These are phyloP conservation scores for Donacobius atricapilla DNA, from an alignment of 2,113 vertebrate genomes.

Conservation along the genomic window DNA sequence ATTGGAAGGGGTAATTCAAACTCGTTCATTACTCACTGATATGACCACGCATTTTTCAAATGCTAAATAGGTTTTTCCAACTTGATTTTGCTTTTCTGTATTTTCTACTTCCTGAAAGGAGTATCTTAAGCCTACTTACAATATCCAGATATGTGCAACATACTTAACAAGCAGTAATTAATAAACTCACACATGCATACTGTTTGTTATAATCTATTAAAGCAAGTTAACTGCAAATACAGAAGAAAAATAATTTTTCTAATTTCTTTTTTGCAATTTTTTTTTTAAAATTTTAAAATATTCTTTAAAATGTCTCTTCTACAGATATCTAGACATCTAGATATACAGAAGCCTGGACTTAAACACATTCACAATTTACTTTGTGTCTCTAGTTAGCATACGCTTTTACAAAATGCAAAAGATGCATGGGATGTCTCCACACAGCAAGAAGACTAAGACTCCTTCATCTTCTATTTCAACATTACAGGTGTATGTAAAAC, in stretches of 20 bases:
- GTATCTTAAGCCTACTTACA: not conserved
- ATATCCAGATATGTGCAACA: not conserved
- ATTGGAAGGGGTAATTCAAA: not conserved
- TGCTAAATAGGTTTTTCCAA: not conserved
- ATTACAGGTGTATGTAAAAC: not conserved
- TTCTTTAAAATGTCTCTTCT: not conserved
- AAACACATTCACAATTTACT: not conserved
- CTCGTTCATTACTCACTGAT: not conserved
- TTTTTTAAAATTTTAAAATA: not conserved
- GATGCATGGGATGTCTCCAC: not conserved
- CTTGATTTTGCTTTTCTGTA: not conserved
- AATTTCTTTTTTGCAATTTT: not conserved
- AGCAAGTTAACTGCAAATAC: not conserved
- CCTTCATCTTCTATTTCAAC: not conserved
- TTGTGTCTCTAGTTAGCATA: not conserved
- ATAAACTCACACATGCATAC: not conserved
- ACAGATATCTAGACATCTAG: too few species aligned
- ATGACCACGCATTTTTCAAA: not conserved
- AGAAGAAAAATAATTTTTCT: not conserved
- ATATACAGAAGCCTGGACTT: not conserved
- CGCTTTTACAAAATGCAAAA: not conserved
- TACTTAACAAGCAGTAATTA: not conserved
- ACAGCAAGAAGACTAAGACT: not conserved
- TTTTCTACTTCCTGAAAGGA: not conserved
- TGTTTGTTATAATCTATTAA: not conserved